phyloP scores from a whole-genome alignment of 2,797 vertebrate genomes.

The Craterocephalus amniculus region DNA sequence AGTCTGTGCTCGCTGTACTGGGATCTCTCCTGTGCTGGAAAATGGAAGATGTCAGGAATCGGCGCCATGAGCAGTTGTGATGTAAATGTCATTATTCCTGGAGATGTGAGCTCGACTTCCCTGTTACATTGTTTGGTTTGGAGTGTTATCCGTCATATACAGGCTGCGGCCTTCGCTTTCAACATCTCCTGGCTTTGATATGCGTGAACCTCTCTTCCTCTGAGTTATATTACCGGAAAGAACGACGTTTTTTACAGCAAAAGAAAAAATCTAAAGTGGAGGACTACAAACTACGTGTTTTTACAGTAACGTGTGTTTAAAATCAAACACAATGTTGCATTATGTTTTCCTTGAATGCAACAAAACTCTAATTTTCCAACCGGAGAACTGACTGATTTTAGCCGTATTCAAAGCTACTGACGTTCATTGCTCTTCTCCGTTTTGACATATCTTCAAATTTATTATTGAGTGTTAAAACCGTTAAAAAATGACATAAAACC shows the following conservation, averaged over 20 bases:
- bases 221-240: constrained; percentile 89
- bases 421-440: background rate
- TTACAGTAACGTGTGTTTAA: background rate
- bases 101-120: constrained; percentile 86
- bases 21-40: constrained; percentile 9
- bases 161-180: constrained; percentile 85
- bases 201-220: constrained; percentile 87
- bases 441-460: background rate
- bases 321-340: background rate
- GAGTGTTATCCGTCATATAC: constrained; percentile 89
- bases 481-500: background rate
- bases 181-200: constrained; percentile 94
- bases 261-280: constrained; percentile 24
- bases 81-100: constrained; percentile 85
- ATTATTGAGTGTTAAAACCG: background rate
- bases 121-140: constrained; percentile 83
- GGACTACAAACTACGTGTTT: background rate
- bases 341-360: background rate
- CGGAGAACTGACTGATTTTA: background rate
- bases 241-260: constrained; percentile 88
- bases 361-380: background rate
- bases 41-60: constrained; percentile 69
- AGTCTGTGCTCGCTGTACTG: background rate
- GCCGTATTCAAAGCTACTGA: background rate
- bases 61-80: constrained; percentile 83